Evolutionary conservation across 2,888 invertebrate genomes (phyloP), one percentile per base, ranked within the genome.

Genomic region (Lasiommata megera): DNA sequence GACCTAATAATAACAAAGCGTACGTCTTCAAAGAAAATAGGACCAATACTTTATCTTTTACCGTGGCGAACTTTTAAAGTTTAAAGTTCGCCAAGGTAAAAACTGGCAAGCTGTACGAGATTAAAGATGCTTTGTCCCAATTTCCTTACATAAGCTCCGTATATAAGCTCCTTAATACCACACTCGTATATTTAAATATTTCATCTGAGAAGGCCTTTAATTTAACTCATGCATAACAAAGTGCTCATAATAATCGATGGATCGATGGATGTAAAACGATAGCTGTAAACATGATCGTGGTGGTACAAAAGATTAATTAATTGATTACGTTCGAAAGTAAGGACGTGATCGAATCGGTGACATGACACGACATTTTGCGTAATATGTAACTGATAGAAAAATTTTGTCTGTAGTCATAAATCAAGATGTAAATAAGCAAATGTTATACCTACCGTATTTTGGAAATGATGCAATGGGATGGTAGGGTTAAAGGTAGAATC

Each of bases 291-390:
- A 51, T 29, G 41, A 52, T 52, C 17, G 7, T 1, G 16, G 16
- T 31, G 16, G 29, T 38, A 37, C 31, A 41, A 41, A 31, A 52
- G 17, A 40, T 51, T 16, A 29, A 51, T 41, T 41, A 52, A 40
- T n/a, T 28, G 23, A 16, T 23, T 16, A 23, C 51, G 11, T 41
- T 31, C 16, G 31, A 52, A 29, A 52, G n/a, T 41, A 17, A 28
- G 40, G n/a, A 31, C 41, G n/a, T 8, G 52, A 51, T 50, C 16
- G 14, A 51, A 31, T 41, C 23, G 12, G 16, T 47, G 16, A 11
- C 17, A 41, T 12, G 52, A 41, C 16, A 40, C 41, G 52, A 41
- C 31, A 41, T 31, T n/a, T 52, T 31, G 46, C 29, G 16, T 28
- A 44, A 2, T 28, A 2, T 34, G 47, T n/a, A 34, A 23, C 37